Conservation (phyloP, 2,888 invertebrate genomes). For the Nephrotoma guestfalica region DNA sequence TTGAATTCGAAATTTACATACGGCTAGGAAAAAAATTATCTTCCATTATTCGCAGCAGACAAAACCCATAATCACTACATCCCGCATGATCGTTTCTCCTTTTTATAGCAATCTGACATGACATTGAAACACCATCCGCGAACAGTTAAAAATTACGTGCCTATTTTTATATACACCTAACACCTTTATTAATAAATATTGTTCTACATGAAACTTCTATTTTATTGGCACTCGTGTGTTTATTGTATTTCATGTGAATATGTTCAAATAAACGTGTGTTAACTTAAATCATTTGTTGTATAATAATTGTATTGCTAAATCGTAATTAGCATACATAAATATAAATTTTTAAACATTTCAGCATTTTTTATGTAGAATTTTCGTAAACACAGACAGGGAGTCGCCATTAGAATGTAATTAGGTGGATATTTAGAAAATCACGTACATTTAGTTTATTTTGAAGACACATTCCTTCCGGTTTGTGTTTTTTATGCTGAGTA, state of each 20-base stretch:
- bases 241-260: not conserved
- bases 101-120: not conserved
- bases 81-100: not conserved
- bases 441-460: not conserved
- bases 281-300: not conserved
- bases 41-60: no score
- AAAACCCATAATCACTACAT: no score
- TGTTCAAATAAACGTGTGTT: not conserved
- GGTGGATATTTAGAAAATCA: not conserved
- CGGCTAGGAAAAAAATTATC: no score
- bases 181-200: not conserved
- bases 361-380: not conserved
- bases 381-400: not conserved
- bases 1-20: no score
- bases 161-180: not conserved
- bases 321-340: not conserved
- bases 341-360: not conserved
- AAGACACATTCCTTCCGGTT: not conserved
- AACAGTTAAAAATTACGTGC: not conserved
- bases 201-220: not conserved
- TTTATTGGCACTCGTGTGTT: not conserved
- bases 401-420: not conserved
- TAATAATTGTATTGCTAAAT: not conserved
- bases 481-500: not conserved
- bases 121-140: not conserved